Evolutionary conservation across 2,113 vertebrate genomes (phyloP), one percentile per base, ranked within the genome.

Genomic region (Ploceus nigricollis): DNA sequence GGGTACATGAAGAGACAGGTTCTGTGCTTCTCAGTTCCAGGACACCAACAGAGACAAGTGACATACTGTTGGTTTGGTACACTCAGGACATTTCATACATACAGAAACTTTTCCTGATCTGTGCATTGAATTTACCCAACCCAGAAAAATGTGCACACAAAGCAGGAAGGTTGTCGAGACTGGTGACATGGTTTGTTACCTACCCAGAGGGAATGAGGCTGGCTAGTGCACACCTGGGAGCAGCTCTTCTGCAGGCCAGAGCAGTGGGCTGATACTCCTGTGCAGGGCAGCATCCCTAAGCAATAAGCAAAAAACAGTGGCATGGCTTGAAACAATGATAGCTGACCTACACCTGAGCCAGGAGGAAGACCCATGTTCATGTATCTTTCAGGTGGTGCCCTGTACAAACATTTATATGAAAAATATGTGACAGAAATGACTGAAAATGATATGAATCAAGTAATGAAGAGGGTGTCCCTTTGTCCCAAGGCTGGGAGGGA

Each of bases 71-170:
- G 25, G 33, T 51, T 54, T 87, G 18, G 4, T 51, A 28, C 23
- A 17, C 30, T 68, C 18, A 7, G 51, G 21, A 15, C 2, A 47
- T 47, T 64, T 75, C 28, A 30, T 1, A 4, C 1, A 0, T 7
- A 9, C 31, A 88, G 30, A 76, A 64, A 28, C 10, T 33, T 91
- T 57, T 73, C 21, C 35, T 64, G 17, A 13, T 35, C 23, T 56
- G 11, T 12, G 7, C 3, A 1, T 3, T 51, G 30, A 58, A 51
- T 50, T 89, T 8, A 63, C 8, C 10, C n/a, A 76, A 7, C 9
- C 45, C 64, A 75, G 45, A 87, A 83, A 88, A 76, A 54, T 5
- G 1, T 13, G 14, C 21, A 18, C 6, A 7, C 7, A 7, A 70
- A 42, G 24, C 2, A 17, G 60, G 48, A 53, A 80, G 35, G 24